phyloP scores from a whole-genome alignment of 2,113 vertebrate genomes.

The Bostrychus sinensis region DNA sequence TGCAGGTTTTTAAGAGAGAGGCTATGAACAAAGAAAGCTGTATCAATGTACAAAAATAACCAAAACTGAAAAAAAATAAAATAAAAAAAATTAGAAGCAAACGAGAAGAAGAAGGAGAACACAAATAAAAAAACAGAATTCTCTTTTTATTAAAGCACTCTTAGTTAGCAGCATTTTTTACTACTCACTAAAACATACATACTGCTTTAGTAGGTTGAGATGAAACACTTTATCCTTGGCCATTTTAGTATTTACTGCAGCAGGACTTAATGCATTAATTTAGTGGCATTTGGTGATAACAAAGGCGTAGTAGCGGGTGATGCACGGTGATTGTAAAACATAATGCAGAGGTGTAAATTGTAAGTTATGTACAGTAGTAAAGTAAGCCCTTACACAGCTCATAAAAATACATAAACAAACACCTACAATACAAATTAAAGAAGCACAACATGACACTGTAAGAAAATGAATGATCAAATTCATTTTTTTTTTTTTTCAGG shows the following conservation, averaged over 20 bases:
- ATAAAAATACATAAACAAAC: slow-evolving; percentile 9
- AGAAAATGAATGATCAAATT: no score
- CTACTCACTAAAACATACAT: no score
- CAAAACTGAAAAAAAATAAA: no score
- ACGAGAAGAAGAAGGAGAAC: no score
- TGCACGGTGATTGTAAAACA: slow-evolving; percentile 37
- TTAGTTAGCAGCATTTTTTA: no score
- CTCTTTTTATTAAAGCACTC: no score
- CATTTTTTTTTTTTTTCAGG: no score
- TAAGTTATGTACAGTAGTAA: slow-evolving; percentile 22
- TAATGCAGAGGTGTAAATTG: slow-evolving; percentile 28
- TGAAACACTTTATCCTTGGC: slow-evolving; percentile 30
- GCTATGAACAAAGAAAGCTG: background rate
- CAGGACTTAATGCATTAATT: slow-evolving; percentile 12
- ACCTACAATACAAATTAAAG: background rate
- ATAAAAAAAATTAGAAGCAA: no score
- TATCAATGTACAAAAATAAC: no score
- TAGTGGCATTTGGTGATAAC: slow-evolving; percentile 5
- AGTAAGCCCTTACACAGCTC: background rate
- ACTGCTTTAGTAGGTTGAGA: slow-evolving; percentile 33
- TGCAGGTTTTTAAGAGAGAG: no score
- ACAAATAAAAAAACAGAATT: no score
- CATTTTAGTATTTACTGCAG: slow-evolving; percentile 25
- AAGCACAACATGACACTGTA: background rate
- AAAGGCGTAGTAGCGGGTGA: slow-evolving; percentile 12